Base-by-base conservation (phyloP, 2,888 invertebrate genomes). In the Tipula helvola region DNA sequence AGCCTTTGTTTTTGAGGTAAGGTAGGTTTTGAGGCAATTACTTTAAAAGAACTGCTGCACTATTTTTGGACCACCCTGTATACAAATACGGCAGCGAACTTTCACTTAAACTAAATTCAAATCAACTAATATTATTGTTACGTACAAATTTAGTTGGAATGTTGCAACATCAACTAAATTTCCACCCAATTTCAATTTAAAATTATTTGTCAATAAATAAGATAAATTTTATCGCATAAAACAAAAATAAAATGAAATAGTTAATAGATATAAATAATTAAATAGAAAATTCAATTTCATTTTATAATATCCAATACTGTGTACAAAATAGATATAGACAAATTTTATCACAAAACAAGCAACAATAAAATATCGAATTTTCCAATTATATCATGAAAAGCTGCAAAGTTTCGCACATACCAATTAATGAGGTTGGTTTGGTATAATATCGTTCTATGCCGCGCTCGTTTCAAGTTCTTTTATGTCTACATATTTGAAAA, bases 371-470 rank as follows among this genome's bases (percentile, higher is more conserved):
- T 28, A 71, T 71, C 12, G 28, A 84, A 84, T 84, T 41, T 84
- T 84, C 41, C 84, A 84, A 39, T 84, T 84, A 84, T 84, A 44
- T 86, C 39, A 36, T n/a, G 42, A 28, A 87, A 87, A 87, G 87
- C 87, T 87, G 87, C 87, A 87, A 87, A 87, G 87, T 87, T 87
- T 87, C 87, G 86, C 87, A 87, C 87, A 87, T 87, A 86, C 85
- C 87, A 87, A 87, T 87, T 87, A 87, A 87, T 87, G 87, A 87
- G 87, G 86, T 87, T 84, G 84, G n/a, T 36, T 5, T 57, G 86
- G 52, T 84, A 16, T n/a, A 83, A 52, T 71, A 71, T 28, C 28
- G 71, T 71, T 10, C 28, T 71, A 10, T 71, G 28, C 8, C 71
- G 28, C 71, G 12, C 12, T 28, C 28, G 71, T 18, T 71, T 71